Base-by-base conservation (phyloP, 2,113 vertebrate species). In the Oenanthe oenanthe region DNA sequence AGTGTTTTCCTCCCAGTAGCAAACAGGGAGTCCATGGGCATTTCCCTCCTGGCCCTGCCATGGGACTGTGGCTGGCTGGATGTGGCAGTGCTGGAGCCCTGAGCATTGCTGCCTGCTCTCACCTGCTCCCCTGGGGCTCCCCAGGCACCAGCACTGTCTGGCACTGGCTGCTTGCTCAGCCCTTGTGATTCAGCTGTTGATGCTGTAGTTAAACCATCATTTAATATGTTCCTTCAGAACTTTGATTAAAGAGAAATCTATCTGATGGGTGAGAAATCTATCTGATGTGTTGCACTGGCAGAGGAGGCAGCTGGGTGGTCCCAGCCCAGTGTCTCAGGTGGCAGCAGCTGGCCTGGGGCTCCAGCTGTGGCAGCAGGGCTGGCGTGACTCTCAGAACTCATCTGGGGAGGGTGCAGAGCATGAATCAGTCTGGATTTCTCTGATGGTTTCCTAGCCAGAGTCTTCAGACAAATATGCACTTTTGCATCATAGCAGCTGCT, bases 391-490 rank as follows among this genome's bases (percentile, higher is more conserved):
- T 67, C 25, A 14, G 68, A 71, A 81, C 66, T 94, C 84, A 54
- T 94, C 82, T 57, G 79, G 70, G 81, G 78, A 91, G 85, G 82
- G 61, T 42, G 58, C 86, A 81, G 68, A 70, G 67, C 76, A 40
- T 90, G 88, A 92, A 71, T 90, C 96, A 88, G 65, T 17, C 82
- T 65, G 72, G 31, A 86, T 75, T 77, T 92, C 80, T 88, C 90
- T 70, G 70, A 85, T 48, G 76, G 63, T 51, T 78, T 89, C 56
- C 61, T 57, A 82, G 92, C 83, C 86, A 86, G 74, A 75, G 56
- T 63, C 96, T 96, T 85, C 66, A 72, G 89, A 79, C 71, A 96
- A 96, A 94, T 56, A 36, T 12, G 60, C 70, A 21, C 61, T 95
- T 93, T 80, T 94, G 62, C 72, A 94, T 94, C 62, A 24, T 5